A percentile compares a stretch with the other conserved stretches of the same genome.
Conservation (phyloP, 2,888 invertebrate species). For the Drosophila birchii region DNA sequence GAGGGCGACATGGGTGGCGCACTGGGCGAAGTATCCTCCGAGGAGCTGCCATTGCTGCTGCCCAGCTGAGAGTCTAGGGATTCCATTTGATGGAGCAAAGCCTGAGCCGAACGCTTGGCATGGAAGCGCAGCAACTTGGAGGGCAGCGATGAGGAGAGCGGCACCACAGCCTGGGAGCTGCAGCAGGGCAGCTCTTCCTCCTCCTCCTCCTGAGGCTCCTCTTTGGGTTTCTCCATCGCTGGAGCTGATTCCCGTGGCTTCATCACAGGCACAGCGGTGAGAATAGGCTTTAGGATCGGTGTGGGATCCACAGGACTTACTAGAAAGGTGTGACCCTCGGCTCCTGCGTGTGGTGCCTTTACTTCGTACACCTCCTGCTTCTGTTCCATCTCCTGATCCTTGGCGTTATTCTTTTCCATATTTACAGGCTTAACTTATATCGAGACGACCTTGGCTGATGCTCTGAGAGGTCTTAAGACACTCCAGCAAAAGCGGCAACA, state of each 20-base stretch:
- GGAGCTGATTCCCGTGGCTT: slow-evolving; percentile 1
- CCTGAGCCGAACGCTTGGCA: slow-evolving; percentile 79
- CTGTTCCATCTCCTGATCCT: slow-evolving; percentile 1
- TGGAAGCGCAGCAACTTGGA: slow-evolving; percentile 82
- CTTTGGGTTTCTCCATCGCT: neutral
- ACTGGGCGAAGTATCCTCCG: slow-evolving; percentile 55
- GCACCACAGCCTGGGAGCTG: slow-evolving; percentile 79
- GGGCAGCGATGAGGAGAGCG: slow-evolving; percentile 82
- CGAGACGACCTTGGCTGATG: slow-evolving; percentile 51
- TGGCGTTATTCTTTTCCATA: slow-evolving; percentile 16
- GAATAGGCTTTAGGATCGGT: slow-evolving; percentile 32
- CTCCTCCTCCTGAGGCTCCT: neutral
- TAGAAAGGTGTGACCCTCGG: slow-evolving; percentile 75
- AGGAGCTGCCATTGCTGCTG: slow-evolving; percentile 57
- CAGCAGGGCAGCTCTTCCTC: slow-evolving; percentile 60
- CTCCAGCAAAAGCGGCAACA: slow-evolving; percentile 58
- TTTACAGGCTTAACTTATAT: neutral
- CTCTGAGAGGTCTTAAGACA: slow-evolving; percentile 70
- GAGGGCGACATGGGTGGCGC: slow-evolving; percentile 68
- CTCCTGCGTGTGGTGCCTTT: slow-evolving; percentile 59
- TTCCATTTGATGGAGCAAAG: slow-evolving; percentile 72
- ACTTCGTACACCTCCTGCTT: slow-evolving; percentile 55
- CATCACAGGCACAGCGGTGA: slow-evolving; percentile 75
- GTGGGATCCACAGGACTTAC: slow-evolving; percentile 70
- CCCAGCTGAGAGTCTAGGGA: slow-evolving; percentile 80